Conservation (phyloP, 2,797 vertebrate species). For the Todus mexicanus region DNA sequence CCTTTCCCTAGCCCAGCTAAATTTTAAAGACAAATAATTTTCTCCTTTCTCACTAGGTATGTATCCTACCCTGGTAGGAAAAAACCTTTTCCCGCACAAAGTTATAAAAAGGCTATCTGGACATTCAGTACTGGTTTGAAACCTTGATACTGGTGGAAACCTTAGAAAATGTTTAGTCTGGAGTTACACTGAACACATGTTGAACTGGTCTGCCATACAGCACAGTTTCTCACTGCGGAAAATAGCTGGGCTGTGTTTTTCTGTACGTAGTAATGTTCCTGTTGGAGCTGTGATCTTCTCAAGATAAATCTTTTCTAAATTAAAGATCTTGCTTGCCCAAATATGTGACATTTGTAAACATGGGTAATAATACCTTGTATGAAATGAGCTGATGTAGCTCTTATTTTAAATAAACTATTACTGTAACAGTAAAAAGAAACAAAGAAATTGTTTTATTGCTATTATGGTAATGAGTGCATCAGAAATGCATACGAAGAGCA, state of each 20-base stretch:
- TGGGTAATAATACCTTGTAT: not conserved
- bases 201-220: not conserved
- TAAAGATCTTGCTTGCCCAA: not conserved
- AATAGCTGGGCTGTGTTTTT: not conserved
- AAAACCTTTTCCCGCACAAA: not conserved
- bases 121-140: not conserved
- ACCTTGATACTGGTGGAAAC: not conserved
- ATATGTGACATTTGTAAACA: not conserved
- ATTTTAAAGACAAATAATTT: not conserved
- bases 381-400: not conserved
- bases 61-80: not conserved
- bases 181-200: not conserved
- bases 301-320: conserved; percentile 5
- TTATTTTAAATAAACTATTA: conserved; percentile 13
- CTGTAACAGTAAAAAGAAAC: not conserved
- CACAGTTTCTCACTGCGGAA: not conserved
- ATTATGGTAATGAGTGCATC: conserved; percentile 21
- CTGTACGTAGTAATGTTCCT: not conserved
- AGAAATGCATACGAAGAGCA: conserved; percentile 16
- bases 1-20: not conserved
- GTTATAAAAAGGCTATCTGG: not conserved
- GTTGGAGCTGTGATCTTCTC: not conserved
- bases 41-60: not conserved
- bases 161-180: not conserved
- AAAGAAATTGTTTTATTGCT: not conserved